Evolutionary conservation across 2,797 vertebrate species (phyloP).

Genomic region (Apogon talboti): DNA sequence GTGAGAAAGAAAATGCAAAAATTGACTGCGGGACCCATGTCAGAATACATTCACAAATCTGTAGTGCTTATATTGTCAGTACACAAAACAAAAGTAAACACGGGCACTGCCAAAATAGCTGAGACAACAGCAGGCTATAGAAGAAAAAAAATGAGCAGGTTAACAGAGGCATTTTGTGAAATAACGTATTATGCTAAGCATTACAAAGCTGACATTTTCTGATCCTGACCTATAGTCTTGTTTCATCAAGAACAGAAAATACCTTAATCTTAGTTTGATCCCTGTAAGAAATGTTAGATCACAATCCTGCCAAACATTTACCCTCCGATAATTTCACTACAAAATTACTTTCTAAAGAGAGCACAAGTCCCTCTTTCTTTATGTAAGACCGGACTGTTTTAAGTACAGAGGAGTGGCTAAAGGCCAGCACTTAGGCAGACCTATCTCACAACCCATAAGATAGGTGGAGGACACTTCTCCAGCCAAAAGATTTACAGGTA

Average conservation of each 20-base stretch:
- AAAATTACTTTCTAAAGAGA: conserved; percentile 1
- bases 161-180: conserved; percentile 59
- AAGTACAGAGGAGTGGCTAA: conserved; percentile 40
- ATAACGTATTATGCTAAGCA: conserved; percentile 46
- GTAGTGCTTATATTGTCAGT: conserved; percentile 36
- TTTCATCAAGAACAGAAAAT: conserved; percentile 59
- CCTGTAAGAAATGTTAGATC: conserved; percentile 69
- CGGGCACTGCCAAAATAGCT: conserved; percentile 45
- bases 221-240: conserved; percentile 53
- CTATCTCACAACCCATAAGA: conserved; percentile 57
- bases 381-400: conserved; percentile 40
- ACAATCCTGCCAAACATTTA: conserved; percentile 47
- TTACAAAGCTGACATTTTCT: conserved; percentile 71
- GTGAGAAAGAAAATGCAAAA: conserved; percentile 68
- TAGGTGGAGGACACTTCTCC: conserved; percentile 53
- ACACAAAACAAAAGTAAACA: conserved; percentile 43
- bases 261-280: conserved; percentile 52
- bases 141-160: conserved; percentile 70
- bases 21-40: conserved; percentile 70
- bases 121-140: conserved; percentile 56
- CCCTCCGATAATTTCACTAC: conserved; percentile 23
- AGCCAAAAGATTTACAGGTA: conserved; percentile 58
- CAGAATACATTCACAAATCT: conserved; percentile 77
- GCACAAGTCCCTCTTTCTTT: conserved; percentile 6
- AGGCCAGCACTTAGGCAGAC: conserved; percentile 51